Percentiles rank a stretch among this genome's conserved stretches.
Conservation (phyloP, 92 coral and sea anemone genomes). For the Zoanthus sociatus region DNA sequence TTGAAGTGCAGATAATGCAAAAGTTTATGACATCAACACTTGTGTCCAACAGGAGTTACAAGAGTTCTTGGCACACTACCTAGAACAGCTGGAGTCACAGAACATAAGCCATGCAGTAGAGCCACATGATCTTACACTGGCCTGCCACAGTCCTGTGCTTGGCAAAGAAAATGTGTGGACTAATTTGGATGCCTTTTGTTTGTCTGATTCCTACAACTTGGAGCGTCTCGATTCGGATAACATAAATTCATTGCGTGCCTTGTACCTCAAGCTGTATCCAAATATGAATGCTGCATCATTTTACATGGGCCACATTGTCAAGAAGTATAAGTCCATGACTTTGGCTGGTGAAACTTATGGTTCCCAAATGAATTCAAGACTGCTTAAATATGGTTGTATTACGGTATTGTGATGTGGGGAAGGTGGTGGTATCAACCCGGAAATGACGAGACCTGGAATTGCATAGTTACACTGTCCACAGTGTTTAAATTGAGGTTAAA, state of each 20-base stretch:
- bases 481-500: constrained; percentile 38
- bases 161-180: constrained; percentile 45
- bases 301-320: constrained; percentile 28
- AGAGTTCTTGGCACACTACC: constrained; percentile 15
- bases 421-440: constrained; percentile 50
- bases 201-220: constrained; percentile 43
- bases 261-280: constrained; percentile 48
- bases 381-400: constrained; percentile 47
- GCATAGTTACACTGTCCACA: constrained; percentile 37
- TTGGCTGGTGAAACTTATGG: constrained; percentile 59
- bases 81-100: constrained; percentile 25
- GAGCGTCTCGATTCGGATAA: constrained; percentile 17
- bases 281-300: constrained; percentile 6
- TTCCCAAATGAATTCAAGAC: constrained; percentile 38
- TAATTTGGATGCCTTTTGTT: constrained; percentile 2
- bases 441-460: constrained; percentile 48
- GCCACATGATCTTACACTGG: constrained; percentile 41
- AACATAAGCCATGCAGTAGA: neutral
- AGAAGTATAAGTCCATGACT: constrained; percentile 50
- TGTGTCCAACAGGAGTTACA: constrained; percentile 12
- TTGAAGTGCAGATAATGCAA: constrained; percentile 36
- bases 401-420: constrained; percentile 61
- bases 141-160: constrained; percentile 36
- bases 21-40: constrained; percentile 33
- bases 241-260: constrained; percentile 7